These are phyloP conservation scores for Cryptomyrus ogoouensis DNA, from an alignment of 2,113 vertebrate genomes.

Conservation along the genomic window DNA sequence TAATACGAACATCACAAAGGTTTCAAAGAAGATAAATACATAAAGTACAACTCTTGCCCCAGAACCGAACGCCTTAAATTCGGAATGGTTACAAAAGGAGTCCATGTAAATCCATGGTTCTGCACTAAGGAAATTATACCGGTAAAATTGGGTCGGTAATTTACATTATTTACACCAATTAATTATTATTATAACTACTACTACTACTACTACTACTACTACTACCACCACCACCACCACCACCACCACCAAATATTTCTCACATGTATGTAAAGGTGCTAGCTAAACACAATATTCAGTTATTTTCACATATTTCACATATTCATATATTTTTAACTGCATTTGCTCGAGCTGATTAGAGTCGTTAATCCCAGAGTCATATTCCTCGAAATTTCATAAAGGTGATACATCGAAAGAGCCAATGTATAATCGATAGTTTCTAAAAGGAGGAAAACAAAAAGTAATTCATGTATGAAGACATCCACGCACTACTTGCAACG, in stretches of 20 bases:
- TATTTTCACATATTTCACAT: neutral
- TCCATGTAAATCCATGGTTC: neutral
- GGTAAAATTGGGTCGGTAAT: neutral
- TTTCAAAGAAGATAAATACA: neutral
- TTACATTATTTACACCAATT: neutral
- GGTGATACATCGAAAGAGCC: neutral
- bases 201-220: no score
- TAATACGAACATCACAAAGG: neutral
- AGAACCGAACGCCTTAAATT: neutral
- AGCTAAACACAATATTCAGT: neutral
- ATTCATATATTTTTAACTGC: neutral
- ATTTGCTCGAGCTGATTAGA: neutral
- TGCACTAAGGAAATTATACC: neutral
- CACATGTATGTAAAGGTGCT: neutral
- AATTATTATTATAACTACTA: no score
- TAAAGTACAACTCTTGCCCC: neutral
- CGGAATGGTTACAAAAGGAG: neutral
- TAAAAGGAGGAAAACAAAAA: neutral
- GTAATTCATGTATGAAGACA: neutral
- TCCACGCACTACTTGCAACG: neutral
- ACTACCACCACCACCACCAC: no score
- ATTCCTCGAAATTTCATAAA: neutral
- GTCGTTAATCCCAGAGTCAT: neutral
- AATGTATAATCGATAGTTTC: neutral
- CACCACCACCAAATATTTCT: neutral